Evolutionary conservation across 2,888 invertebrate genomes (phyloP).

Genomic region (Leucozona laternaria): DNA sequence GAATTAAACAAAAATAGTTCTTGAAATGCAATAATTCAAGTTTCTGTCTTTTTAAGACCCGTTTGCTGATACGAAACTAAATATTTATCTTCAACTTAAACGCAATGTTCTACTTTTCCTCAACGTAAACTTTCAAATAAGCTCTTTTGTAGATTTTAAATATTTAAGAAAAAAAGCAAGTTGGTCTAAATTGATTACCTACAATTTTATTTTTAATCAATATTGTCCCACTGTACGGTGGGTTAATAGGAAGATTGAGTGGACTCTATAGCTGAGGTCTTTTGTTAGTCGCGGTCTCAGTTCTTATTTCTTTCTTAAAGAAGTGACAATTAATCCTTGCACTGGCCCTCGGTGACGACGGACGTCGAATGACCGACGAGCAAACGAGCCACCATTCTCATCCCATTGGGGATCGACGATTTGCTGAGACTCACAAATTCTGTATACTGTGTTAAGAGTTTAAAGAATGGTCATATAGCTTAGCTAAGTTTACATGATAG

Average conservation of each 20-base stretch:
- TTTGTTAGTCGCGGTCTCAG: constrained; percentile 40
- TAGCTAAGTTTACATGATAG: constrained; percentile 55
- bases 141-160: too few relatives aligned
- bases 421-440: constrained; percentile 60
- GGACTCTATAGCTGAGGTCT: constrained; percentile 30
- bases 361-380: background rate
- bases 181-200: too few relatives aligned
- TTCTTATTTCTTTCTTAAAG: constrained; percentile 25
- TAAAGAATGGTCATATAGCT: constrained; percentile 29
- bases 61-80: too few relatives aligned
- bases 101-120: too few relatives aligned
- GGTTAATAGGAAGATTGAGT: constrained; percentile 7
- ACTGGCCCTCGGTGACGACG: constrained; percentile 52
- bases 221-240: background rate
- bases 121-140: too few relatives aligned
- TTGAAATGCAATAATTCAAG: too few relatives aligned
- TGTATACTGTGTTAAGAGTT: constrained; percentile 34
- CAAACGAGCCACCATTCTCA: constrained; percentile 43
- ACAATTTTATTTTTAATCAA: too few relatives aligned
- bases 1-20: too few relatives aligned
- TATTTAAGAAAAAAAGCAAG: too few relatives aligned
- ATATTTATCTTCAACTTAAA: too few relatives aligned
- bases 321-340: constrained; percentile 74
- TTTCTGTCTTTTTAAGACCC: too few relatives aligned
- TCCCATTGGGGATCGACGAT: constrained; percentile 70